phyloP scores from a whole-genome alignment of 2,797 vertebrate species.

The Enoplosus armatus region DNA sequence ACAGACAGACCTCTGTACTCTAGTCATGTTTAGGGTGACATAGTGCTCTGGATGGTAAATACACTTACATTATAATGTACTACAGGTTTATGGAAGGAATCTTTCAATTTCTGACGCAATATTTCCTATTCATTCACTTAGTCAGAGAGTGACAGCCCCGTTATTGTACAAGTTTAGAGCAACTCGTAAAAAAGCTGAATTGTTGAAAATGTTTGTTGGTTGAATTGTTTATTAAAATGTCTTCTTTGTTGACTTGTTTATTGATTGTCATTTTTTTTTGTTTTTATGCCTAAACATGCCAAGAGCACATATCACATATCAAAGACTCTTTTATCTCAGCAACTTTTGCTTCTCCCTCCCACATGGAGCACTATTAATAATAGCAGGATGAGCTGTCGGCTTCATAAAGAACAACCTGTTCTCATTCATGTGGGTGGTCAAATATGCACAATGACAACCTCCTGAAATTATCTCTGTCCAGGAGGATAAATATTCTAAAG shows the following conservation, averaged over 20 bases:
- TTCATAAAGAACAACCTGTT: conserved; percentile 22
- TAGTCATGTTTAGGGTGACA: too few species aligned
- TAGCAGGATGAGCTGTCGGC: background rate
- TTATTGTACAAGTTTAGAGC: background rate
- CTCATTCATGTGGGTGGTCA: background rate
- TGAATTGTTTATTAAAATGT: background rate
- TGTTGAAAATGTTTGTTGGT: background rate
- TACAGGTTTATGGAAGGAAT: background rate
- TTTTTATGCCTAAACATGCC: conserved; percentile 14
- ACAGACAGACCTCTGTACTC: too few species aligned
- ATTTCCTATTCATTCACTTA: conserved; percentile 1
- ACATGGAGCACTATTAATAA: conserved; percentile 40
- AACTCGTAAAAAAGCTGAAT: background rate
- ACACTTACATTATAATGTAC: background rate
- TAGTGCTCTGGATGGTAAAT: too few species aligned
- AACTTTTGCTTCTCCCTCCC: conserved; percentile 31
- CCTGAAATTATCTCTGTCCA: background rate
- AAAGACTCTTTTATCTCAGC: conserved; percentile 29
- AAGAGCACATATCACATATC: conserved; percentile 6
- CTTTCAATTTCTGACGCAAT: too few species aligned
- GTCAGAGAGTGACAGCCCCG: background rate
- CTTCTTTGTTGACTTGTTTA: background rate
- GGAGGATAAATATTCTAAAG: background rate
- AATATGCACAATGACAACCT: background rate
- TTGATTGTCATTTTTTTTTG: background rate